Conservation (phyloP, 1,140 invertebrate species). For the Melipona quadrifasciata region DNA sequence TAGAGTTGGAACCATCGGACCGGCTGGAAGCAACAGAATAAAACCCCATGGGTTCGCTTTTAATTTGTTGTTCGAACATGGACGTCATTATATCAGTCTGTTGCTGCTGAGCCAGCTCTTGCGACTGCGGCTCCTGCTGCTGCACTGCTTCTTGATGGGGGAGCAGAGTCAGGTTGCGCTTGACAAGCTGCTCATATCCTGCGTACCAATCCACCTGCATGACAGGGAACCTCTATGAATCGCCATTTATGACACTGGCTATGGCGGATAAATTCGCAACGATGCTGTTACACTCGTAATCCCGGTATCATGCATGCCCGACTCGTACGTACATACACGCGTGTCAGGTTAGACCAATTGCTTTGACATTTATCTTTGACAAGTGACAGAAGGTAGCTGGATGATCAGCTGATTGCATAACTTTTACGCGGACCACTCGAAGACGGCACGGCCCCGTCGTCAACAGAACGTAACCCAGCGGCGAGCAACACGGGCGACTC, state of each 20-base stretch:
- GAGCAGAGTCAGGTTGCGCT: conserved; percentile 83
- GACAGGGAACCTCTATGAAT: conserved; percentile 58
- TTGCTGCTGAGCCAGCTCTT: conserved; percentile 65
- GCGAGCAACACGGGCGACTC: conserved; percentile 48
- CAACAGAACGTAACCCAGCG: conserved; percentile 27
- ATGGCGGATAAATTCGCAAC: conserved; percentile 5
- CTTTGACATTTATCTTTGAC: conserved; percentile 80
- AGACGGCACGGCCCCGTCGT: conserved; percentile 54
- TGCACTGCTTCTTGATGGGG: conserved; percentile 76
- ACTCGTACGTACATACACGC: conserved; percentile 30
- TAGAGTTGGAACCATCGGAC: conserved; percentile 79
- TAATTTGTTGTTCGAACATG: conserved; percentile 87
- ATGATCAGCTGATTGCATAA: conserved; percentile 83
- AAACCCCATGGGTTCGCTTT: conserved; percentile 86
- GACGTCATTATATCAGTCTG: conserved; percentile 79
- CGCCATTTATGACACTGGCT: conserved; percentile 4
- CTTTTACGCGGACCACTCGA: conserved; percentile 71
- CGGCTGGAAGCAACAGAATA: conserved; percentile 80
- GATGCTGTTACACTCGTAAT: conserved; percentile 43
- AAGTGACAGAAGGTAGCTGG: conserved; percentile 77
- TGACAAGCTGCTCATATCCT: conserved; percentile 83
- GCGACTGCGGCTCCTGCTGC: conserved; percentile 64
- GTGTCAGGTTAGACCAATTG: conserved; percentile 68
- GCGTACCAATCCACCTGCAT: conserved; percentile 82
- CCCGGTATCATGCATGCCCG: conserved; percentile 37